These are phyloP conservation scores for Holcopasites calliopsidis DNA, from an alignment of 1,140 invertebrate species.

Conservation along the genomic window DNA sequence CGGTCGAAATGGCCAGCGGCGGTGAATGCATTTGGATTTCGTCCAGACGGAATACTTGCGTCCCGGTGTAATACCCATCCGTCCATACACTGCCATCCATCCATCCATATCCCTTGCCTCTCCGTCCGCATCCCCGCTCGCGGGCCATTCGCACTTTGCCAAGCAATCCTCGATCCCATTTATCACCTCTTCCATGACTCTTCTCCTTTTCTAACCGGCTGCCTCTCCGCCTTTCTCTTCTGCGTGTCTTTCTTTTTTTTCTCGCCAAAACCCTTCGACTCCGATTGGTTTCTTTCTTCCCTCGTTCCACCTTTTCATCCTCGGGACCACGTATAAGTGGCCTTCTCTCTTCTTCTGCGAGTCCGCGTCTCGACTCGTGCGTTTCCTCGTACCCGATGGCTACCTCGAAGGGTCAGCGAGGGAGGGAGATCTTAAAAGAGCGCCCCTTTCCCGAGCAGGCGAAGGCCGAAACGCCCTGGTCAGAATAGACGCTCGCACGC, in stretches of 20 bases:
- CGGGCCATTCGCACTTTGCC: slow-evolving; percentile 73
- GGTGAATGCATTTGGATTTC: slow-evolving; percentile 63
- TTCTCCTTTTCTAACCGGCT: slow-evolving; percentile 64
- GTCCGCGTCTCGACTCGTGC: slow-evolving; percentile 32
- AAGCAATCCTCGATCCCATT: slow-evolving; percentile 76
- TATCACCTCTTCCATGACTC: slow-evolving; percentile 70
- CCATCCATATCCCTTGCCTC: slow-evolving; percentile 57
- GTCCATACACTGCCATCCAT: slow-evolving; percentile 47
- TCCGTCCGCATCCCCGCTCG: slow-evolving; percentile 56
- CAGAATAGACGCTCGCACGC: slow-evolving; percentile 41
- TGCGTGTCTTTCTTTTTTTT: slow-evolving; percentile 28
- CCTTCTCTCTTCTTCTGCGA: slow-evolving; percentile 13
- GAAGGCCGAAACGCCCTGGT: slow-evolving; percentile 44
- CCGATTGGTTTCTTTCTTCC: slow-evolving; percentile 66
- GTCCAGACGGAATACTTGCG: slow-evolving; percentile 50
- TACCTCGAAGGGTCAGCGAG: slow-evolving; percentile 20
- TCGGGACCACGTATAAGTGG: background rate
- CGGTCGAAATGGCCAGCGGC: slow-evolving; percentile 20
- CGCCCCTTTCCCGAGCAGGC: slow-evolving; percentile 16
- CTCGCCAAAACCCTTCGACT: slow-evolving; percentile 63
- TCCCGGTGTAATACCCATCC: slow-evolving; percentile 50
- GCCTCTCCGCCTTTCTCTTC: slow-evolving; percentile 37
- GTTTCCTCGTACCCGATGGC: slow-evolving; percentile 49
- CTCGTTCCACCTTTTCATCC: slow-evolving; percentile 7
- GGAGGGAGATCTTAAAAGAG: slow-evolving; percentile 31